Percentiles rank a stretch among this genome's conserved stretches.
phyloP scores from a whole-genome alignment of 2,113 vertebrate species.

The Onychostoma macrolepis region DNA sequence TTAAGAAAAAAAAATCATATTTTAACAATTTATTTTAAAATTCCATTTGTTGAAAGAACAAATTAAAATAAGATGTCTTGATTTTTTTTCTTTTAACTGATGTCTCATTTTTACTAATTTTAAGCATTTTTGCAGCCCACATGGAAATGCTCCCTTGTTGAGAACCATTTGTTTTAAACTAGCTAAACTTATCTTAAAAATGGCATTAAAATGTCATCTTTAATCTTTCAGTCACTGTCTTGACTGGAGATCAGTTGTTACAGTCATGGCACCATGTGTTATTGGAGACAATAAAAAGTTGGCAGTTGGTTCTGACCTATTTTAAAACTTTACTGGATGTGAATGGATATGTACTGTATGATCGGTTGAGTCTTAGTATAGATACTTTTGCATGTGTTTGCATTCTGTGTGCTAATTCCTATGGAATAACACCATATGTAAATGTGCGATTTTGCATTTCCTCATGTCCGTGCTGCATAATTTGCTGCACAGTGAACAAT shows the following conservation, averaged over 20 bases:
- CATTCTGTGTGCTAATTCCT: slow-evolving; percentile 16
- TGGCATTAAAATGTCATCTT: not conserved
- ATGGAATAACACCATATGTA: slow-evolving; percentile 6
- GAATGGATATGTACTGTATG: not conserved
- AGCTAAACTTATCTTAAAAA: not conserved
- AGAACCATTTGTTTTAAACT: not conserved
- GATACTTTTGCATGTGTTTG: not conserved
- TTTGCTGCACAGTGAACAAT: slow-evolving; percentile 22
- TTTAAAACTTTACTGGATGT: slow-evolving; percentile 4
- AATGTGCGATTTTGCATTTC: slow-evolving; percentile 27
- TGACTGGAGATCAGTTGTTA: not conserved
- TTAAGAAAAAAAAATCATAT: not conserved
- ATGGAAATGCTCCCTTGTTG: not conserved
- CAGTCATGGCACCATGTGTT: not conserved
- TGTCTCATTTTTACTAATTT: not conserved
- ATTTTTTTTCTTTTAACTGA: not conserved
- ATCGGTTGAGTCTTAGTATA: not conserved
- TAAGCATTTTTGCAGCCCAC: not conserved
- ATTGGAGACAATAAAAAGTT: not conserved
- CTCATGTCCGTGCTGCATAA: slow-evolving; percentile 25
- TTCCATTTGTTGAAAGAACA: not conserved
- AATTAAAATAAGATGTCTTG: not conserved
- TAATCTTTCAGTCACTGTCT: not conserved
- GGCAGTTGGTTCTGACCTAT: not conserved
- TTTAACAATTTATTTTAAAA: not conserved